A percentile compares a stretch with the other conserved stretches of the same genome.
phyloP scores from a whole-genome alignment of 2,888 invertebrate species.

The Alitta virens region DNA sequence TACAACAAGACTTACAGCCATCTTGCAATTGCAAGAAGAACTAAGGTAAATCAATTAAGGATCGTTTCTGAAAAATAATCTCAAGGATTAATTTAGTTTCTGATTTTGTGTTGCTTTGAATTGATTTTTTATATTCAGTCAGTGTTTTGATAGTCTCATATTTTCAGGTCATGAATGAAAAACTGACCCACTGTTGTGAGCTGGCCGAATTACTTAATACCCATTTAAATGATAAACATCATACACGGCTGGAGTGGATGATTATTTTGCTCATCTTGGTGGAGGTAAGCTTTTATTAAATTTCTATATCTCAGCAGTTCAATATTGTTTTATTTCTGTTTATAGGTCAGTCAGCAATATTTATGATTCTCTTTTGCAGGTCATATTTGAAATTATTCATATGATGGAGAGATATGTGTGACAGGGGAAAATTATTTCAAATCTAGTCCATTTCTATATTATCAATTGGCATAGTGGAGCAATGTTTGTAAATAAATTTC shows the following conservation, averaged over 20 bases:
- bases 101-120: not conserved
- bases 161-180: conserved; percentile 86
- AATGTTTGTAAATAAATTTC: too few relatives aligned
- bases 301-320: not conserved
- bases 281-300: conserved; percentile 69
- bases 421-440: not conserved
- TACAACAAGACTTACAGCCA: conserved; percentile 81
- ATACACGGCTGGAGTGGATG: conserved; percentile 93
- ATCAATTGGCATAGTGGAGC: too few relatives aligned
- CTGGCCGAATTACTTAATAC: conserved; percentile 83
- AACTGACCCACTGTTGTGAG: conserved; percentile 90
- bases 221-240: conserved; percentile 89
- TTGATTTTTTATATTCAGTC: too few relatives aligned
- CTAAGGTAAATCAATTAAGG: conserved; percentile 64
- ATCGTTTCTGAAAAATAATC: too few relatives aligned
- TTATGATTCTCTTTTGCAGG: conserved; percentile 14
- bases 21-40: conserved; percentile 80
- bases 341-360: not conserved
- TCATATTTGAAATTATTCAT: conserved; percentile 15
- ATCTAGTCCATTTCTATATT: not conserved
- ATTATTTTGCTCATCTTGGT: conserved; percentile 93
- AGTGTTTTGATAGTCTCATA: too few relatives aligned
- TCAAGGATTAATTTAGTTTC: too few relatives aligned
- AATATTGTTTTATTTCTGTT: not conserved
- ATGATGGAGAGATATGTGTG: conserved; percentile 13